Percentiles rank a stretch among this genome's conserved stretches.
Conservation (phyloP, 2,797 vertebrate genomes). For the Melanotaenia pygmaea region DNA sequence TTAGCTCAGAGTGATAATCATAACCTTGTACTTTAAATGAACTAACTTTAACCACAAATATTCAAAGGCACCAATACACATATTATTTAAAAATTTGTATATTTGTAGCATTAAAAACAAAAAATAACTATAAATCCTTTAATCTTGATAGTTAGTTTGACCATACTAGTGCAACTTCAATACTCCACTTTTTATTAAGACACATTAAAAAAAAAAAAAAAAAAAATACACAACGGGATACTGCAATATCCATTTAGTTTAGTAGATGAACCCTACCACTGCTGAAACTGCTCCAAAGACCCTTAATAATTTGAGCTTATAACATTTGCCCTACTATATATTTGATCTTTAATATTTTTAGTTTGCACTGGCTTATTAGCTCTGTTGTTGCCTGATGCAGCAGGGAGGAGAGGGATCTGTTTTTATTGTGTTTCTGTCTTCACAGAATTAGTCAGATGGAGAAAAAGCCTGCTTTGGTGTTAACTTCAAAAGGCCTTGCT, state of each 20-base stretch:
- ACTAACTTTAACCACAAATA: not conserved
- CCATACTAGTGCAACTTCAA: not conserved
- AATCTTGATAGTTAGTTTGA: not conserved
- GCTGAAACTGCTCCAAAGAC: slow-evolving; percentile 24
- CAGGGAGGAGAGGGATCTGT: slow-evolving; percentile 31
- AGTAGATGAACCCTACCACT: slow-evolving; percentile 18
- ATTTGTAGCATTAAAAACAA: not conserved
- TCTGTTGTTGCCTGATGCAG: slow-evolving; percentile 34
- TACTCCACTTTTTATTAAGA: not conserved
- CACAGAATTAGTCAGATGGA: slow-evolving; percentile 16
- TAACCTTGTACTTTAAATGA: slow-evolving; percentile 9
- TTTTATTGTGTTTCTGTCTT: slow-evolving; percentile 60
- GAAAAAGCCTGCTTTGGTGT: slow-evolving; percentile 49
- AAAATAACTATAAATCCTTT: slow-evolving; percentile 8
- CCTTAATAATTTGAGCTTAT: slow-evolving; percentile 44
- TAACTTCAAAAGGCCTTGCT: slow-evolving; percentile 67
- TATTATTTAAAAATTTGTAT: not conserved
- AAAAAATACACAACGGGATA: slow-evolving; percentile 33
- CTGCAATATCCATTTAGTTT: slow-evolving; percentile 35
- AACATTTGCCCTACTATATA: slow-evolving; percentile 38
- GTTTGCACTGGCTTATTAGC: slow-evolving; percentile 64
- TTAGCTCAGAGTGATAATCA: slow-evolving; percentile 12
- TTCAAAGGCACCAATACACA: not conserved
- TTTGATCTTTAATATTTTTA: slow-evolving; percentile 56
- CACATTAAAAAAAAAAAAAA: slow-evolving; percentile 9